Base-by-base conservation (phyloP, 2,888 invertebrate species). In the Hartigia nigra region DNA sequence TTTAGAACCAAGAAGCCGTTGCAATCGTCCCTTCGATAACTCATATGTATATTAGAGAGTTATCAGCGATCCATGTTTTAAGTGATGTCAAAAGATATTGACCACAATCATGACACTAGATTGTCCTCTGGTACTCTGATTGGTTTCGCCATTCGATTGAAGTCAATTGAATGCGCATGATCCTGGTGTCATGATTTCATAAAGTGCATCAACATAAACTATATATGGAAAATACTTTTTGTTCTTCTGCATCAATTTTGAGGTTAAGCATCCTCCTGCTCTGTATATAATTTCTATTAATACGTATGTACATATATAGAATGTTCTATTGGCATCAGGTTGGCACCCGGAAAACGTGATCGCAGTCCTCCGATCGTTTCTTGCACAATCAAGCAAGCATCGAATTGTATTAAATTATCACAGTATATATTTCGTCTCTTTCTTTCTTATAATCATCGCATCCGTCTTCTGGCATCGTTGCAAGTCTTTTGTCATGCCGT, bases 51-150 rank as follows among this genome's bases (percentile, higher is more conserved):
- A 2, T 55, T 23, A 55, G 5, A 9, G 55, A 55, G 55, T 55
- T 23, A 55, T 31, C 34, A 70, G 11, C 70, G n/a, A 75, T 77
- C 74, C 74, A 34, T 32, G 69, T 39, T 34, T 14, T 69, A 77
- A 79, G 37, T 74, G 74, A 74, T 31, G 79, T 79, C 79, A 79
- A 79, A 70, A 35, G 79, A 70, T 69, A 76, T 79, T 74, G 77
- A 79, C 75, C 23, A 36, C 75, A 36, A 75, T 37, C 34, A 34
- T 36, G 36, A 36, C 37, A 75, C 75, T 23, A 5, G 12, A 36
- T 34, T 34, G 23, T 55, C 55, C 34, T 31, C 31, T 37, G 75
- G 12, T 23, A n/a, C 3, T 12, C 12, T 4, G 75, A 75, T 37
- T 32, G 36, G 12, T 11, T 75, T 34, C 12, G 35, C 2, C 55